Evolutionary conservation across 2,888 invertebrate genomes (phyloP).

Genomic region (Harpagoxenus sublaevis): DNA sequence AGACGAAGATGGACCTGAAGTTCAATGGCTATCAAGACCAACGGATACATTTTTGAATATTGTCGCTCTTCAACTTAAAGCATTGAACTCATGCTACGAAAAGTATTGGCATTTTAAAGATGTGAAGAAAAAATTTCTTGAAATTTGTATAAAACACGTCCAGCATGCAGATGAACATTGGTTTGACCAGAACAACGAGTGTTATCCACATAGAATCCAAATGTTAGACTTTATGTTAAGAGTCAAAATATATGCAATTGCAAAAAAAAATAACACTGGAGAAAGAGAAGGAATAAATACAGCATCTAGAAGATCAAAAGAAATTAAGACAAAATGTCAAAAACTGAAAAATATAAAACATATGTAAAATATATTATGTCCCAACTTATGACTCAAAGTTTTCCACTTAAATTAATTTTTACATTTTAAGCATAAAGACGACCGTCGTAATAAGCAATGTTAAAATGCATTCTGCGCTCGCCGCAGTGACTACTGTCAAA

Average conservation of each 20-base stretch:
- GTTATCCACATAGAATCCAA: neutral
- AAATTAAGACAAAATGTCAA: slow-evolving; percentile 14
- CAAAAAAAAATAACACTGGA: slow-evolving; percentile 1
- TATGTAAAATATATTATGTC: neutral
- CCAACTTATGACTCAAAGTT: too few relatives aligned
- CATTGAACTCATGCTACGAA: too few relatives aligned
- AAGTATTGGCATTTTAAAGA: neutral
- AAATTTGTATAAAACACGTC: neutral
- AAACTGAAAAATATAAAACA: slow-evolving; percentile 20
- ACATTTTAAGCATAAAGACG: too few relatives aligned
- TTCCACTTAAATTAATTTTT: too few relatives aligned
- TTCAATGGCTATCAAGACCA: slow-evolving; percentile 11
- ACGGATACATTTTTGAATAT: neutral
- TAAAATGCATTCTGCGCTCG: too few relatives aligned
- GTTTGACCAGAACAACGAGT: slow-evolving; percentile 1
- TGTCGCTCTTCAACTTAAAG: too few relatives aligned
- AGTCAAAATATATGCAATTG: slow-evolving; percentile 16
- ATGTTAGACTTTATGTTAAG: slow-evolving; percentile 19
- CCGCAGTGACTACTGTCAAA: too few relatives aligned
- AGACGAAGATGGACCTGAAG: neutral
- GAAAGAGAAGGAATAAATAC: neutral
- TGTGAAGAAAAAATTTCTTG: neutral
- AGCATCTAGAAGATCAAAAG: neutral
- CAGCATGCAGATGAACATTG: slow-evolving; percentile 2
- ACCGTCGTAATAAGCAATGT: too few relatives aligned